phyloP scores from a whole-genome alignment of 2,888 invertebrate genomes.

The Ctenicera cuprea region DNA sequence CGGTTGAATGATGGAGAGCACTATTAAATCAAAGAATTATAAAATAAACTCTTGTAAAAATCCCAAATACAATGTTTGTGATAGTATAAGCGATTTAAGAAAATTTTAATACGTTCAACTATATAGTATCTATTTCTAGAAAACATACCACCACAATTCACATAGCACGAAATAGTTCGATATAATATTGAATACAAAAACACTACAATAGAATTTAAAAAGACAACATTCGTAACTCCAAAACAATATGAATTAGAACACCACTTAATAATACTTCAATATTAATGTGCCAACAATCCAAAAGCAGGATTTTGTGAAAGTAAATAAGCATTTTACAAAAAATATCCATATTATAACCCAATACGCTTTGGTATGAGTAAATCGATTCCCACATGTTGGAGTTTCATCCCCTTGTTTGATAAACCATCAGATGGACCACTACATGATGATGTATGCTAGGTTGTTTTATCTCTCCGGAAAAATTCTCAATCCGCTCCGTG shows the following conservation, averaged over 20 bases:
- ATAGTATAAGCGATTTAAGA: no score
- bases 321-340: conserved; percentile 43
- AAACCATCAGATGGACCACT: conserved; percentile 55
- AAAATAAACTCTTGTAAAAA: neutral
- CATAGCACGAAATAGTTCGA: no score
- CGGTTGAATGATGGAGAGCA: conserved; percentile 17
- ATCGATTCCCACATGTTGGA: conserved; percentile 51
- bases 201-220: no score
- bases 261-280: no score
- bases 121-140: no score
- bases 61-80: no score
- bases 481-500: conserved; percentile 46
- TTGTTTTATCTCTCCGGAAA: conserved; percentile 48
- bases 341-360: conserved; percentile 45
- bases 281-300: neutral
- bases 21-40: conserved; percentile 19
- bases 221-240: no score
- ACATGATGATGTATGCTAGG: conserved; percentile 51
- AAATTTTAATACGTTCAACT: no score
- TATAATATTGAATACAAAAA: no score
- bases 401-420: conserved; percentile 54
- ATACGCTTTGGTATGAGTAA: conserved; percentile 36
- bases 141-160: no score
- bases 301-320: conserved; percentile 12
- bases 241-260: no score